A percentile compares a stretch with the other conserved stretches of the same genome.
Evolutionary conservation across 1,140 invertebrate species (phyloP).

Genomic region (Cotesia typhae): DNA sequence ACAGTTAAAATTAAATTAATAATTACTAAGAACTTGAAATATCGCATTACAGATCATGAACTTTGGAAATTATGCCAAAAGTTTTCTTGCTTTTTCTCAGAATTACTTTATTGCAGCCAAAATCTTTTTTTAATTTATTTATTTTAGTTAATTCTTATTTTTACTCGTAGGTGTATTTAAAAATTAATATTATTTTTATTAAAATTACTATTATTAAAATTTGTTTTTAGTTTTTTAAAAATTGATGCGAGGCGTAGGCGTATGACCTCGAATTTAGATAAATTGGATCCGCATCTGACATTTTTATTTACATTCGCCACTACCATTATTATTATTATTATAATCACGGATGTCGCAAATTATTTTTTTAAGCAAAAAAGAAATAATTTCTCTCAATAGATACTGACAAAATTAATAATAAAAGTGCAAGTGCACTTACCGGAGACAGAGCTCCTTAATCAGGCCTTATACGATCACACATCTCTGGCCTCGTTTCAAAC

Average conservation of each 20-base stretch:
- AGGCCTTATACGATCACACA: background rate
- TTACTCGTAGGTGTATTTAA: background rate
- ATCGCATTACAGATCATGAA: conserved; percentile 4
- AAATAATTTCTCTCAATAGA: background rate
- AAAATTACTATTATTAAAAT: background rate
- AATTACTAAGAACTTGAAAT: background rate
- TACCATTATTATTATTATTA: too few relatives aligned
- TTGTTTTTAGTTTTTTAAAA: background rate
- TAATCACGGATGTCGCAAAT: background rate
- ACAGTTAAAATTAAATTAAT: too few relatives aligned
- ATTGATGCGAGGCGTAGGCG: background rate
- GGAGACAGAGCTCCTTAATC: background rate
- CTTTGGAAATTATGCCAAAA: conserved; percentile 11
- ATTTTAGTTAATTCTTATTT: background rate
- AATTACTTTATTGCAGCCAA: background rate
- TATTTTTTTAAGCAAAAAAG: background rate
- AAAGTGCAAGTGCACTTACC: background rate
- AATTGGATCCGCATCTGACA: background rate
- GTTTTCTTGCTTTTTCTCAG: conserved; percentile 1
- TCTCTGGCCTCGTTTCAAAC: conserved; percentile 10
- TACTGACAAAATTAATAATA: background rate
- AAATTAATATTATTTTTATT: background rate
- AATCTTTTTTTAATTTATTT: conserved; percentile 3
- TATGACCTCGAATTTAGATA: conserved; percentile 4
- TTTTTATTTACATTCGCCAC: too few relatives aligned